These are phyloP conservation scores for Himalopsyche anomala DNA, from an alignment of 2,888 invertebrate species.

Conservation along the genomic window DNA sequence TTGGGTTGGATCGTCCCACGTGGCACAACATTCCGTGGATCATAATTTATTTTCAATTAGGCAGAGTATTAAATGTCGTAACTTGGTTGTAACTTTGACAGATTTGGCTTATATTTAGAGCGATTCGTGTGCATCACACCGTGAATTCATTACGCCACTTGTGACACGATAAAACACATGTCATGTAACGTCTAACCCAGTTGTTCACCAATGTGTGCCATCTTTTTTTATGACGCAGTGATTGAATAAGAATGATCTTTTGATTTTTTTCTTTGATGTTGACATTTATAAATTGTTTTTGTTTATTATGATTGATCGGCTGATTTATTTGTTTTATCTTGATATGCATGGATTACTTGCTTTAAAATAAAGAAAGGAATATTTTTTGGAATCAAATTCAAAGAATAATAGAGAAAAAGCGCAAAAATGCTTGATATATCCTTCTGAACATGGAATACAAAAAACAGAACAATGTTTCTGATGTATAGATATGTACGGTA, in stretches of 20 bases:
- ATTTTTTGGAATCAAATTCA: no score
- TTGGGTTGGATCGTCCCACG: no score
- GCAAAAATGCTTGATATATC: no score
- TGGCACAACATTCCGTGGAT: no score
- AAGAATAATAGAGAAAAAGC: no score
- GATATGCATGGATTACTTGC: background rate
- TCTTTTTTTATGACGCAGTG: background rate
- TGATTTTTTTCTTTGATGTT: background rate
- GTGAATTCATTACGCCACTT: conserved; percentile 2
- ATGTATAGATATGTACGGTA: no score
- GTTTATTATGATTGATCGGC: background rate
- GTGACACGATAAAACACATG: conserved; percentile 3
- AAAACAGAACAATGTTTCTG: no score
- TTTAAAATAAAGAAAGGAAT: background rate
- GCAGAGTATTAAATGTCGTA: background rate
- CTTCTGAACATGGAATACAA: no score
- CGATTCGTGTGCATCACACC: background rate
- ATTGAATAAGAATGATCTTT: background rate
- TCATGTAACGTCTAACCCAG: conserved; percentile 14
- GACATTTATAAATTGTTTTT: background rate
- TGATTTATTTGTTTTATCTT: background rate
- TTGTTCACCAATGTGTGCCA: conserved; percentile 13
- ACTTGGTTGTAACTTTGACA: background rate
- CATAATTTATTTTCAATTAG: background rate
- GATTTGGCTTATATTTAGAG: background rate